A percentile compares a stretch with the other conserved stretches of the same genome.
phyloP scores from a whole-genome alignment of 2,797 vertebrate genomes.

The Diplodus puntazzo region DNA sequence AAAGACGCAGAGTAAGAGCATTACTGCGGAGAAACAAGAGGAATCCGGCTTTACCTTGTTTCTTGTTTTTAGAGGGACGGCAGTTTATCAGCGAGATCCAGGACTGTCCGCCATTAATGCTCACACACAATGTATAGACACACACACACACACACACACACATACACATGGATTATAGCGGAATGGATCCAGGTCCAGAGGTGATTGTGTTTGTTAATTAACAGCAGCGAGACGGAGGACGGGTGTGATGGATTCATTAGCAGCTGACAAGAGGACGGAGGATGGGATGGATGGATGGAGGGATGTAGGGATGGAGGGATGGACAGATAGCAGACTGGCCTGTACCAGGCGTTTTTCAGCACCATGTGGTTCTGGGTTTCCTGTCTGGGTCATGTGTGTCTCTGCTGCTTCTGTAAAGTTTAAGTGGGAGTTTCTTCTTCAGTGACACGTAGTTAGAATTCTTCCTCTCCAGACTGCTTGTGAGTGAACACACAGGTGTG shows the following conservation, averaged over 20 bases:
- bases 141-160: not conserved
- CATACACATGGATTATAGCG: not conserved
- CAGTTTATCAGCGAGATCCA: conserved; percentile 83
- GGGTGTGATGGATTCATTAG: conserved; percentile 73
- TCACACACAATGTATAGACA: not conserved
- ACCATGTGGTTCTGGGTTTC: no score
- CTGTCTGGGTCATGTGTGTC: no score
- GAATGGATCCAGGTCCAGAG: conserved; percentile 30
- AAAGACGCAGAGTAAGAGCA: conserved; percentile 74
- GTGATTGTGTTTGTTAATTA: conserved; percentile 76
- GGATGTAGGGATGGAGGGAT: not conserved
- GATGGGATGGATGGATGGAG: not conserved
- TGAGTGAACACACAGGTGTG: no score
- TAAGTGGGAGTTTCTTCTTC: no score
- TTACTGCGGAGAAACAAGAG: conserved; percentile 56
- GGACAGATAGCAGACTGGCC: not conserved
- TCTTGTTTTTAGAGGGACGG: not conserved
- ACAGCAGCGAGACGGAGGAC: conserved; percentile 67
- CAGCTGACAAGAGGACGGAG: conserved; percentile 45
- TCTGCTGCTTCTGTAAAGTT: no score
- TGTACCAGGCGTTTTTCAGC: no score
- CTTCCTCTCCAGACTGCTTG: no score
- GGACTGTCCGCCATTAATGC: conserved; percentile 72
- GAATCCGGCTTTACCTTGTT: conserved; percentile 53
- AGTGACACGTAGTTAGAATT: no score